Evolutionary conservation across 2,797 vertebrate species (phyloP).

Genomic region (Manis javanica): DNA sequence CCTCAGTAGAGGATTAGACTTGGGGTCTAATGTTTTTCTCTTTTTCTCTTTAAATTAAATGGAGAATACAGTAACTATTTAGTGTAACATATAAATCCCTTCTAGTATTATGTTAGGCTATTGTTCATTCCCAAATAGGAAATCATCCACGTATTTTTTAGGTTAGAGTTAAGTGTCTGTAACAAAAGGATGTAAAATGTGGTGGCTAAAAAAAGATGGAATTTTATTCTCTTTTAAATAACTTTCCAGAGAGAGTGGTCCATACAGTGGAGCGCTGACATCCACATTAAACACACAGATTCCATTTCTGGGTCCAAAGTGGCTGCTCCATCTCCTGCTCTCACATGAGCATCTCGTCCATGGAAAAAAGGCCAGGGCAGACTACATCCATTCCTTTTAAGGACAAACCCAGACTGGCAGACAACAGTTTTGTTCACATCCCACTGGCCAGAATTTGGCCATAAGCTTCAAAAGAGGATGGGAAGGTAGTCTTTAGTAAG

Average conservation of each 20-base stretch:
- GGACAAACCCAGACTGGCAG: background rate
- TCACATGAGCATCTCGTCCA: background rate
- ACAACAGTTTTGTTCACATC: background rate
- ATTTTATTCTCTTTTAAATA: background rate
- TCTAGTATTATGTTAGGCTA: background rate
- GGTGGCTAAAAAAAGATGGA: background rate
- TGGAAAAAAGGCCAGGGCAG: background rate
- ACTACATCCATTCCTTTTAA: background rate
- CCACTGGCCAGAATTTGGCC: background rate
- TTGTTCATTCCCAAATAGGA: background rate
- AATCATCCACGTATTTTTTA: background rate
- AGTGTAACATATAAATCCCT: background rate
- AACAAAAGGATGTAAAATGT: background rate
- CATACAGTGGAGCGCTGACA: background rate
- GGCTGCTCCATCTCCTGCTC: background rate
- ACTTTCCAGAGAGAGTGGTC: background rate
- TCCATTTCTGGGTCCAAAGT: slow-evolving; percentile 1
- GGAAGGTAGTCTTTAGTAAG: background rate
- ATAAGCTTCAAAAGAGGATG: background rate
- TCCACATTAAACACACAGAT: background rate
- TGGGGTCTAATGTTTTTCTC: background rate
- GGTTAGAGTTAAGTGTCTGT: background rate
- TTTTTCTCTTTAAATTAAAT: background rate
- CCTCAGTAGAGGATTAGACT: background rate
- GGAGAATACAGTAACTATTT: background rate